Conservation (phyloP, 1,140 invertebrate genomes). For the Cotesia glomerata region DNA sequence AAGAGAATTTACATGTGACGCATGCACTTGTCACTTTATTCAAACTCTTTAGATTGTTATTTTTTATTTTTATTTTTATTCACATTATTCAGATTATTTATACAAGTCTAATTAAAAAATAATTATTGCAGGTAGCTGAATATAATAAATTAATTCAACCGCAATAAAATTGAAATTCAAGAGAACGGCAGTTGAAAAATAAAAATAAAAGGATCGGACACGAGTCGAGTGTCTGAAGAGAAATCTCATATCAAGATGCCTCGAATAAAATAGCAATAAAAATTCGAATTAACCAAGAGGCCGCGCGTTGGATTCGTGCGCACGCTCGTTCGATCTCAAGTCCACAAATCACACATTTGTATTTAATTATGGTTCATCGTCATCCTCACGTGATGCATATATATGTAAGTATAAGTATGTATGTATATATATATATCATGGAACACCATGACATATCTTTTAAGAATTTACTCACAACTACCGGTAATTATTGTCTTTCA, state of each 20-base stretch:
- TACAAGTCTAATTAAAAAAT: not conserved
- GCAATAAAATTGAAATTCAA: not conserved
- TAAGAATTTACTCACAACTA: too few relatives aligned
- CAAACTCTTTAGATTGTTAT: too few relatives aligned
- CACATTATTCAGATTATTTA: too few relatives aligned
- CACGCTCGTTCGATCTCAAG: not conserved
- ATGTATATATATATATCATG: too few relatives aligned
- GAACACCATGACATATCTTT: too few relatives aligned
- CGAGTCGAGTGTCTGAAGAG: not conserved
- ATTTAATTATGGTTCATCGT: too few relatives aligned
- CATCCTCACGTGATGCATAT: too few relatives aligned
- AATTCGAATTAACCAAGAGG: not conserved
- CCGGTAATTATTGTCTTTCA: too few relatives aligned
- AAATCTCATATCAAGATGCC: not conserved
- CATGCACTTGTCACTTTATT: not conserved
- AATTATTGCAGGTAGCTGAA: not conserved
- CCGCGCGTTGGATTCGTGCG: not conserved
- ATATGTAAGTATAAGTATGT: too few relatives aligned
- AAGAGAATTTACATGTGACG: not conserved
- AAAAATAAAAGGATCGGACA: not conserved
- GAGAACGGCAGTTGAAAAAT: not conserved
- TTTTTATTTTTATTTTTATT: too few relatives aligned
- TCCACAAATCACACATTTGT: too few relatives aligned
- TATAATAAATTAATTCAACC: too few relatives aligned
- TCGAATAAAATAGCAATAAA: slow-evolving; percentile 15